Percentiles rank a stretch among this genome's conserved stretches.
Evolutionary conservation across 2,797 vertebrate species (phyloP).

Genomic region (Myotis pilosus): DNA sequence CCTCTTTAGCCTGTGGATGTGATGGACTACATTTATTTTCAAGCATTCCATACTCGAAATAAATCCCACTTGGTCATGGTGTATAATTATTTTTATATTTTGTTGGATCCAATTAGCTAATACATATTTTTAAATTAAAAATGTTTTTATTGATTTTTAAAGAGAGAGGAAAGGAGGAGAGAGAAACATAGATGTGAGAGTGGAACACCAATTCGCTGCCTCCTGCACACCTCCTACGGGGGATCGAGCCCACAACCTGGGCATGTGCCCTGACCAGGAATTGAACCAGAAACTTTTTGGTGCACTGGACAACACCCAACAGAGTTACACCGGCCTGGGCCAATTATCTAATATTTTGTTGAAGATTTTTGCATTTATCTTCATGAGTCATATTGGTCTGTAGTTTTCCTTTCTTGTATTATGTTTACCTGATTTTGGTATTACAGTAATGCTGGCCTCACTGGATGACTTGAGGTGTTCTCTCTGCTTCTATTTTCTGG

Average conservation of each 20-base stretch:
- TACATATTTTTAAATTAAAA: neutral
- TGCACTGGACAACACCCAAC: neutral
- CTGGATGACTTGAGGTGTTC: neutral
- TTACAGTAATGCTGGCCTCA: neutral
- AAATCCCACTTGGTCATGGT: neutral
- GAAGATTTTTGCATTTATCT: neutral
- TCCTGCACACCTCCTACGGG: neutral
- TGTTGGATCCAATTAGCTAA: constrained; percentile 1
- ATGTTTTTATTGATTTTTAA: neutral
- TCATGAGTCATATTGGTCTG: neutral
- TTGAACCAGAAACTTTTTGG: neutral
- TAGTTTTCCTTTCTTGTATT: neutral
- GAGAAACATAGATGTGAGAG: neutral
- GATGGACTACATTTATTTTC: neutral
- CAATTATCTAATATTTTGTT: constrained; percentile 20
- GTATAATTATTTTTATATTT: neutral
- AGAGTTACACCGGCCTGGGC: neutral
- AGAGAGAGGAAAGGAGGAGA: neutral
- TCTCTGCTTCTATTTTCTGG: constrained; percentile 12
- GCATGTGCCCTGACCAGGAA: neutral
- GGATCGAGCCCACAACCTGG: neutral
- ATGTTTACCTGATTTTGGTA: neutral
- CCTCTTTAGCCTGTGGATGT: neutral
- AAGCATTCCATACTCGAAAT: neutral
- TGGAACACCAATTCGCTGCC: neutral